Evolutionary conservation across 2,113 vertebrate genomes (phyloP).

Genomic region (Tychaedon coryphoeus): DNA sequence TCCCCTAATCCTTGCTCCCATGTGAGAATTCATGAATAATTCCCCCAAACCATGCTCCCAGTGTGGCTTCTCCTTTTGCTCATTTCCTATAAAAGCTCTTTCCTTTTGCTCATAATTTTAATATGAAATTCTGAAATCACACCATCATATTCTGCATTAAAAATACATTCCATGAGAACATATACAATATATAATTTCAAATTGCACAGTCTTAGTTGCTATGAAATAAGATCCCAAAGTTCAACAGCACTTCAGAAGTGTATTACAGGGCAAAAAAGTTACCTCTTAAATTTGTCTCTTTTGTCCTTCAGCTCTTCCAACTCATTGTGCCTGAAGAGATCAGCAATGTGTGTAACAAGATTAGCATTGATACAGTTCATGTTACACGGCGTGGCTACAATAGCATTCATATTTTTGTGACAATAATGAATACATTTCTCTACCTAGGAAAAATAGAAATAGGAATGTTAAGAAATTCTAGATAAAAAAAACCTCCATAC

Average conservation of each 20-base stretch:
- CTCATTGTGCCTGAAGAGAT: constrained; percentile 92
- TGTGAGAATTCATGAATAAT: not conserved
- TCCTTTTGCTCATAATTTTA: not conserved
- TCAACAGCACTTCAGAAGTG: not conserved
- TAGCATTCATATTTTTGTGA: constrained; percentile 93
- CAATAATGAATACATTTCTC: constrained; percentile 93
- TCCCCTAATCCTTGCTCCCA: not conserved
- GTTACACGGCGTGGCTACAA: constrained; percentile 94
- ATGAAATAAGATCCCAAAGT: not conserved
- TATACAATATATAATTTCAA: not conserved
- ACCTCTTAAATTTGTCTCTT: constrained; percentile 98
- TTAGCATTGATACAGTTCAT: constrained; percentile 99
- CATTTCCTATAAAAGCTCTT: not conserved
- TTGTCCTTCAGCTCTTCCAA: constrained; percentile 94
- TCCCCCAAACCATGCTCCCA: not conserved
- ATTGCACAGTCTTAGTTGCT: not conserved
- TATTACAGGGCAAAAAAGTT: not conserved
- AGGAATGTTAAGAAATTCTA: not conserved
- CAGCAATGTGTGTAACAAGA: constrained; percentile 85
- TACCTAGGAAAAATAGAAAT: constrained; percentile 76
- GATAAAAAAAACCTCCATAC: not conserved
- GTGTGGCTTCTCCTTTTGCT: not conserved
- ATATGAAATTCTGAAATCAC: not conserved
- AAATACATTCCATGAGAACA: not conserved
- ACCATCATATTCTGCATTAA: not conserved